phyloP scores from a whole-genome alignment of 2,113 vertebrate genomes.

The Callipepla squamata region DNA sequence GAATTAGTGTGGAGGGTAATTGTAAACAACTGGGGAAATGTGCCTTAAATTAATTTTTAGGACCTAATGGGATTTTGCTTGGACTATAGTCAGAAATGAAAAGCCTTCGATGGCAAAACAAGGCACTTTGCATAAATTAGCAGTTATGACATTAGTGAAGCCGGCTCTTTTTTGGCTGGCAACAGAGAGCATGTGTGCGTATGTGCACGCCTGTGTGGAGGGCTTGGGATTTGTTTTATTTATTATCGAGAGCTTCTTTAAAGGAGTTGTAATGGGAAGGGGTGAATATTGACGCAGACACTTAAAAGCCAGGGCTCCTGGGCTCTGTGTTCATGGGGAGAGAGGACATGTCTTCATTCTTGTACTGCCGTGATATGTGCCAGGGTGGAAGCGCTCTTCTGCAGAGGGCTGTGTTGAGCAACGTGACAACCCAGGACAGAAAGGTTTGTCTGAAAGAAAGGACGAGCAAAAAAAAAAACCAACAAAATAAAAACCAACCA shows the following conservation, averaged over 20 bases:
- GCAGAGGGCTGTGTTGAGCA: neutral
- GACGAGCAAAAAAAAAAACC: neutral
- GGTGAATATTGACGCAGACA: neutral
- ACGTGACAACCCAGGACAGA: neutral
- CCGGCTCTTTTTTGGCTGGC: neutral
- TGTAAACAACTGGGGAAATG: conserved; percentile 48
- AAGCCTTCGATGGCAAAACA: neutral
- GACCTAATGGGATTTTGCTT: conserved; percentile 54
- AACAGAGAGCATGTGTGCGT: neutral
- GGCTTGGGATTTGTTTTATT: neutral
- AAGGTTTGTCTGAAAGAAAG: neutral
- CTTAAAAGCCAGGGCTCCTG: neutral
- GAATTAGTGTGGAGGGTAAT: neutral
- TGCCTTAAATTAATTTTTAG: conserved; percentile 50
- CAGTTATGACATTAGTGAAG: neutral
- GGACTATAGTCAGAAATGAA: neutral
- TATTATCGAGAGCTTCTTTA: neutral
- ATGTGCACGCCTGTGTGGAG: neutral
- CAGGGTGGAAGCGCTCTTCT: neutral
- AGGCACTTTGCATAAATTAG: conserved; percentile 39
- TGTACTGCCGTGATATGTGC: accelerated
- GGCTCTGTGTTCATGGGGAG: neutral
- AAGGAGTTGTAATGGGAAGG: neutral
- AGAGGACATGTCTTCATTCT: neutral
- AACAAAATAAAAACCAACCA: neutral